Conservation (phyloP, 1,140 invertebrate genomes). For the Caenorhabditis briggsae region DNA sequence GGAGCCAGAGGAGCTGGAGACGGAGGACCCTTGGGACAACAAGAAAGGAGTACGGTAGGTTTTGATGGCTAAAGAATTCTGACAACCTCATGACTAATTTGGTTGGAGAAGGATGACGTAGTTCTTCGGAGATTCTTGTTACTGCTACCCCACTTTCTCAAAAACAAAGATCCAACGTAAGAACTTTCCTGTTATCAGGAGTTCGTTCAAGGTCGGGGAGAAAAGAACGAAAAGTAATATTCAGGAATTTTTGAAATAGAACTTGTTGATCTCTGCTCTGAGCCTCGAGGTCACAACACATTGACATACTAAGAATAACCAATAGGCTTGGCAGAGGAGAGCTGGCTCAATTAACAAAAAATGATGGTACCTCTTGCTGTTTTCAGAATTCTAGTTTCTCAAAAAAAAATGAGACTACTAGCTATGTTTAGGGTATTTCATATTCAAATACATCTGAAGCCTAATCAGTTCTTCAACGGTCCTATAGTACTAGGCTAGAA, state of each 20-base stretch:
- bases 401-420: too few species aligned
- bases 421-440: too few species aligned
- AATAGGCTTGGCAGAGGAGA: too few species aligned
- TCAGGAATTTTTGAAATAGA: background rate
- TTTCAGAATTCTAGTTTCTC: too few species aligned
- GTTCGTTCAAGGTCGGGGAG: background rate
- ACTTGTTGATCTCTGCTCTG: background rate
- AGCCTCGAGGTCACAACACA: background rate
- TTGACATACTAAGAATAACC: too few species aligned
- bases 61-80: background rate
- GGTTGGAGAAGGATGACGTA: background rate
- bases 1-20: background rate
- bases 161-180: conserved; percentile 11
- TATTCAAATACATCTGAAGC: too few species aligned
- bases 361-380: too few species aligned
- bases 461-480: too few species aligned
- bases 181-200: background rate
- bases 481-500: too few species aligned
- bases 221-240: background rate
- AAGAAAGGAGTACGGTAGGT: background rate
- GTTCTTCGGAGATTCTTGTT: background rate
- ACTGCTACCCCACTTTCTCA: background rate
- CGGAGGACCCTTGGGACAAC: background rate
- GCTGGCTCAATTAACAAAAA: too few species aligned
- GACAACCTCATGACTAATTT: too few species aligned